Conservation (phyloP, 2,797 vertebrate species). For the Saxicola maurus region DNA sequence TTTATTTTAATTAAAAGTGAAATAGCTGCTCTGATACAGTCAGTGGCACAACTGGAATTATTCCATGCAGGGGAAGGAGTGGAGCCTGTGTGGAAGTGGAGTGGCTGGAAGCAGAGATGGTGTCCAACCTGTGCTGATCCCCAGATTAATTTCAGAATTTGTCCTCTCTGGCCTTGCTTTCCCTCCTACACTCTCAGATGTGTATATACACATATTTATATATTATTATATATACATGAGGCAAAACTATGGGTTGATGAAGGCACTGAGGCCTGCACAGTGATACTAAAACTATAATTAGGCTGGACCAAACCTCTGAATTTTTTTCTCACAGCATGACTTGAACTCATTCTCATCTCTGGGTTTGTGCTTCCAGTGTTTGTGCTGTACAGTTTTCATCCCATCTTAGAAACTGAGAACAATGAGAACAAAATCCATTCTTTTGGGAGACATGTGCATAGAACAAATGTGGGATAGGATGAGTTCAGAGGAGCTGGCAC, state of each 20-base stretch:
- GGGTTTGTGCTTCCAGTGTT: neutral
- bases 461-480: fast-evolving
- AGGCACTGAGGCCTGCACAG: neutral
- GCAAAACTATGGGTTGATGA: fast-evolving
- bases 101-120: neutral
- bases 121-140: neutral
- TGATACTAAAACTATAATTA: fast-evolving
- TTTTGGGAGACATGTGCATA: fast-evolving
- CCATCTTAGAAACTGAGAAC: neutral
- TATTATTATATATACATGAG: neutral
- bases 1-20: neutral
- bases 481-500: neutral
- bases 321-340: neutral
- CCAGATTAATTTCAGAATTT: neutral
- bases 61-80: neutral
- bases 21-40: neutral
- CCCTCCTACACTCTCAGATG: neutral
- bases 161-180: neutral
- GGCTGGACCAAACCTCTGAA: neutral
- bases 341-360: neutral
- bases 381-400: neutral
- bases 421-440: fast-evolving
- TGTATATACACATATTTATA: neutral
- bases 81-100: neutral
- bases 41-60: neutral